phyloP scores from a whole-genome alignment of 2,888 invertebrate species.

The Embidobia sp. region DNA sequence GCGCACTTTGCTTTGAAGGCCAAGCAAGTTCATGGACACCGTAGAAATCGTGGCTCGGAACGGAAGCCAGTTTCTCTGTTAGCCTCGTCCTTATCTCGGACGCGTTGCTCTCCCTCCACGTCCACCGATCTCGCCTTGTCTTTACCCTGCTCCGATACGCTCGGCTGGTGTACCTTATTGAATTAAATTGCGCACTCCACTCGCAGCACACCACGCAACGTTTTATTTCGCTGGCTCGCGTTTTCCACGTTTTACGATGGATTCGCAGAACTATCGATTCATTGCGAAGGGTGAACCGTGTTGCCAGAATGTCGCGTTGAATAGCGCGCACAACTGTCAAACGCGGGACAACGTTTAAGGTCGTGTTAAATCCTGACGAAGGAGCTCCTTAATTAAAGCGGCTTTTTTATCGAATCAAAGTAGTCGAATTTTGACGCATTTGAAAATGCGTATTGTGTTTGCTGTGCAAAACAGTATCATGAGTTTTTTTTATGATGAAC shows the following conservation, averaged over 20 bases:
- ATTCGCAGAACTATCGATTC: neutral
- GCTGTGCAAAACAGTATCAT: no score
- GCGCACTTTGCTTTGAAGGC: slow-evolving; percentile 47
- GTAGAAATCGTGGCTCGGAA: slow-evolving; percentile 50
- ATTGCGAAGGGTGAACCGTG: no score
- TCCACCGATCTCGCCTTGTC: slow-evolving; percentile 35
- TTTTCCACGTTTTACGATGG: neutral
- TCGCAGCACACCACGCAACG: slow-evolving; percentile 6
- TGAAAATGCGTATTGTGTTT: no score
- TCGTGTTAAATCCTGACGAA: no score
- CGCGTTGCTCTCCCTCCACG: slow-evolving; percentile 12
- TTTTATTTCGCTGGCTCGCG: neutral
- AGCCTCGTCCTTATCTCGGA: slow-evolving; percentile 32
- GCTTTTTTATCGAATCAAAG: no score
- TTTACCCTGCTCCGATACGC: slow-evolving; percentile 38
- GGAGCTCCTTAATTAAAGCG: no score
- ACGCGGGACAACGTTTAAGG: no score
- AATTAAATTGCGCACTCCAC: slow-evolving; percentile 53
- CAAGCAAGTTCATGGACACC: slow-evolving; percentile 64
- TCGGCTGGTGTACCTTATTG: slow-evolving; percentile 46
- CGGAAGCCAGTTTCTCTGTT: slow-evolving; percentile 55
- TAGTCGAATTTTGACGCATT: no score
- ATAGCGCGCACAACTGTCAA: no score
- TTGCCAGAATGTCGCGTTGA: no score
- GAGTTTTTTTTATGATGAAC: no score